Base-by-base conservation (phyloP, 1,140 invertebrate species). In the Lethrus apterus region DNA sequence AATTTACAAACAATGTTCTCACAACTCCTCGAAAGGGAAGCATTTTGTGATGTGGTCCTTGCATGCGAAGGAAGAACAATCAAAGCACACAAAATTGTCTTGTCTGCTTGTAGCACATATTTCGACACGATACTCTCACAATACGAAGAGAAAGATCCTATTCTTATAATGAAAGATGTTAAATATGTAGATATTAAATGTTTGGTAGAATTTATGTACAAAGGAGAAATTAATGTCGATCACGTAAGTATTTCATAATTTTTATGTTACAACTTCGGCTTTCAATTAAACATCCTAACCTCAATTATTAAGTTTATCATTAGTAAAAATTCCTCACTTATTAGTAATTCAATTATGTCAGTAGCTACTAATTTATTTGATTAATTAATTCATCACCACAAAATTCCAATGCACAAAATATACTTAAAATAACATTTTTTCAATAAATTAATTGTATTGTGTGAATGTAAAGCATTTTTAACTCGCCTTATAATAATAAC, bases 131-230 rank as follows among this genome's bases (percentile, higher is more conserved):
- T 93, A 55, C 82, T 94, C 53, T 85, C 86, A 43, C 84, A 89
- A 48, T 90, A 91, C 69, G 86, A 89, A 67, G 86, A 88, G 67
- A 84, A 85, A 57, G 84, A 88, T 67, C 84, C 86, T 35, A 87
- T 89, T 51, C 79, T 89, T 38, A 87, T 89, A 51, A 79, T 90
- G 70, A 84, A 86, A 69, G 86, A 89, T 70, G 83, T 87, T 44
- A 85, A 83, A 69, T 89, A 84, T 70, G 75, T 78, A 47, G 86
- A 90, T 70, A 81, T 90, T 51, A 85, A 84, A 72, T 84, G 83
- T 33, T 76, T 94, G 40, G 84, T 94, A 42, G 86, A 92, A 63
- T 94, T 93, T 65, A 94, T 94, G 89, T 94, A 94, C 68, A 89
- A 89, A 65, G 91, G 91, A 54, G 90, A 94, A 76, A 93, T 94